Evolutionary conservation across 2,113 vertebrate genomes (phyloP).

Genomic region (Cyphomyrus plagiostoma): DNA sequence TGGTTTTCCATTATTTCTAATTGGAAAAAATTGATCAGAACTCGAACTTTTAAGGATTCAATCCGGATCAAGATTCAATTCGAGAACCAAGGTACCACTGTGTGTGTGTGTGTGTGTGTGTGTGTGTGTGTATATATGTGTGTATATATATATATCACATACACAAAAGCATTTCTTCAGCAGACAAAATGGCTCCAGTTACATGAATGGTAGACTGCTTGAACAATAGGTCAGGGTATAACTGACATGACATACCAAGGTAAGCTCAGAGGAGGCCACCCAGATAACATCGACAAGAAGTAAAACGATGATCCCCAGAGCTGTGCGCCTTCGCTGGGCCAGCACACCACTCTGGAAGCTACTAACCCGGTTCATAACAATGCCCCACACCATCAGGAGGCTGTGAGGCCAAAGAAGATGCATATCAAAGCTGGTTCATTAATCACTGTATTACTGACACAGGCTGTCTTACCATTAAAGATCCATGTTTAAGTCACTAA

Average conservation of each 20-base stretch:
- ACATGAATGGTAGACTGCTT: neutral
- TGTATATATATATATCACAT: too few species aligned
- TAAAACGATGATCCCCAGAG: constrained; percentile 83
- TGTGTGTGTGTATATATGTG: too few species aligned
- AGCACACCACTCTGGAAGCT: constrained; percentile 74
- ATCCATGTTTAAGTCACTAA: neutral
- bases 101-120: too few species aligned
- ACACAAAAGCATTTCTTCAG: neutral
- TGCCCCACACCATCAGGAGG: constrained; percentile 78
- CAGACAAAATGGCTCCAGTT: neutral
- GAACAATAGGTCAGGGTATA: neutral
- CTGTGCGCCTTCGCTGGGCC: constrained; percentile 77
- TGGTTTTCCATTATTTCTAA: too few species aligned
- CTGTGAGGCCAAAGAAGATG: constrained; percentile 2
- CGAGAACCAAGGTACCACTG: too few species aligned
- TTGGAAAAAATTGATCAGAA: too few species aligned
- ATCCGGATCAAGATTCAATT: too few species aligned
- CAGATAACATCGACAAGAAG: constrained; percentile 93
- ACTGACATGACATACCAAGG: constrained; percentile 69
- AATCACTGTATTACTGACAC: neutral
- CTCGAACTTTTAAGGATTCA: too few species aligned
- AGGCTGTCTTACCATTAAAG: neutral
- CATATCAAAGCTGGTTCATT: neutral
- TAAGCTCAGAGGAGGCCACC: constrained; percentile 93
- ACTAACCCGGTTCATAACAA: constrained; percentile 85